Percentiles rank a stretch among this genome's conserved stretches.
phyloP scores from a whole-genome alignment of 1,140 invertebrate species.

The Ceratitis capitata region DNA sequence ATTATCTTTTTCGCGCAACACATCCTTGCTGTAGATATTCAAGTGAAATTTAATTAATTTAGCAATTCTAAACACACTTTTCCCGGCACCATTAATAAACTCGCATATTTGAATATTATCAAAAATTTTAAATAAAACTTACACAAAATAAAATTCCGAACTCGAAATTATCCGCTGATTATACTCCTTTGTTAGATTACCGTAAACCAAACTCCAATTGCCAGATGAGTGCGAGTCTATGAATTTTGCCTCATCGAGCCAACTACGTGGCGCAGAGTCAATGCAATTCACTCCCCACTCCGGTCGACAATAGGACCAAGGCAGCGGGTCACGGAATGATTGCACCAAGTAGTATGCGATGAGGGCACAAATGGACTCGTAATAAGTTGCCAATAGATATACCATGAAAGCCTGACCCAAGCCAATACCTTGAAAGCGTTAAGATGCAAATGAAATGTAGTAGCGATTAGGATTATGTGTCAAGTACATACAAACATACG shows the following conservation, averaged over 20 bases:
- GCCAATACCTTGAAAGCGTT: slow-evolving; percentile 73
- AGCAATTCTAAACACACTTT: slow-evolving; percentile 7
- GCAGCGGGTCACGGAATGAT: slow-evolving; percentile 71
- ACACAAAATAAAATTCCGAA: slow-evolving; percentile 73
- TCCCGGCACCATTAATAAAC: neutral
- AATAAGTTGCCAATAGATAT: slow-evolving; percentile 76
- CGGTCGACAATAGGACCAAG: slow-evolving; percentile 72
- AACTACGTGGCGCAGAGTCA: slow-evolving; percentile 44
- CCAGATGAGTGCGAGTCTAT: slow-evolving; percentile 13
- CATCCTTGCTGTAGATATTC: slow-evolving; percentile 69
- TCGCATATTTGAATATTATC: too few species aligned
- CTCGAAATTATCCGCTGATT: slow-evolving; percentile 65
- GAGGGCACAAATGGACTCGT: slow-evolving; percentile 77
- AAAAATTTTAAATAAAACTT: slow-evolving; percentile 51
- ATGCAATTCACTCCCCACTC: slow-evolving; percentile 68
- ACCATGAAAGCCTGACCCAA: slow-evolving; percentile 79
- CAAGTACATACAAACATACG: neutral
- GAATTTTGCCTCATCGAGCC: slow-evolving; percentile 10
- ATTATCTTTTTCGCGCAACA: slow-evolving; percentile 74
- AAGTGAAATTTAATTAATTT: slow-evolving; percentile 36
- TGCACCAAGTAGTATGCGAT: slow-evolving; percentile 76
- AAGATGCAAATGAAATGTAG: neutral
- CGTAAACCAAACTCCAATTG: slow-evolving; percentile 34
- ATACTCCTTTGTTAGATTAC: slow-evolving; percentile 34
- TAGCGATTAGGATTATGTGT: neutral